Conservation (phyloP, 2,113 vertebrate species). For the Onychostoma macrolepis region DNA sequence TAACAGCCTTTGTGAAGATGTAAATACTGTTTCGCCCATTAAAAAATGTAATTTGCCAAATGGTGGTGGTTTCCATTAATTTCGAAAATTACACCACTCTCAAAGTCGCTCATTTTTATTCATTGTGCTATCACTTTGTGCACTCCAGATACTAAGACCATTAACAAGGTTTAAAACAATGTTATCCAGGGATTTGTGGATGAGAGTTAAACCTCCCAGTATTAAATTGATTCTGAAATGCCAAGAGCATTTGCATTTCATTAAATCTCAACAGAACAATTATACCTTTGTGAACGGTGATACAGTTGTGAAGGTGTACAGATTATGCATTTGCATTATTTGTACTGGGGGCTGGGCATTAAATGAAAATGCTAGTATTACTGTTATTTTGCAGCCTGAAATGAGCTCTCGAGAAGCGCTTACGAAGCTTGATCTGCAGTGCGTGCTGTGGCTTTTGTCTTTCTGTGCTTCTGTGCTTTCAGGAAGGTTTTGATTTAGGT, state of each 20-base stretch:
- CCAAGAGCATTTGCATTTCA: conserved; percentile 57
- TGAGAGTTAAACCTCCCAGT: conserved; percentile 59
- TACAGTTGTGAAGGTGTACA: conserved; percentile 49
- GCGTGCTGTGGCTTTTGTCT: conserved; percentile 10
- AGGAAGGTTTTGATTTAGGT: conserved; percentile 38
- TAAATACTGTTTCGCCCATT: conserved; percentile 55
- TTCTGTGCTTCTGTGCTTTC: conserved; percentile 4
- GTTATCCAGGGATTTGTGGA: conserved; percentile 62
- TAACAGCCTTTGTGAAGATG: conserved; percentile 35
- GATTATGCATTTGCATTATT: conserved; percentile 47
- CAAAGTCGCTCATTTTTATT: conserved; percentile 59
- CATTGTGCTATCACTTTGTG: conserved; percentile 52
- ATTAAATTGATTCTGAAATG: conserved; percentile 63
- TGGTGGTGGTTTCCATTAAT: conserved; percentile 55
- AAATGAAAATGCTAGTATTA: not conserved
- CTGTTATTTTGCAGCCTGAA: not conserved
- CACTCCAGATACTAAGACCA: conserved; percentile 59
- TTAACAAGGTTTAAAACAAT: conserved; percentile 63
- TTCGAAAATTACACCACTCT: conserved; percentile 54
- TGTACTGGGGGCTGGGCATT: not conserved
- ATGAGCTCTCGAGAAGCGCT: not conserved
- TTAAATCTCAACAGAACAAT: conserved; percentile 58
- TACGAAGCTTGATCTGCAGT: not conserved
- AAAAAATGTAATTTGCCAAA: conserved; percentile 57
- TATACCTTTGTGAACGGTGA: conserved; percentile 49